Conservation (phyloP, 2,888 invertebrate species). For the Iselma pallidipennis region DNA sequence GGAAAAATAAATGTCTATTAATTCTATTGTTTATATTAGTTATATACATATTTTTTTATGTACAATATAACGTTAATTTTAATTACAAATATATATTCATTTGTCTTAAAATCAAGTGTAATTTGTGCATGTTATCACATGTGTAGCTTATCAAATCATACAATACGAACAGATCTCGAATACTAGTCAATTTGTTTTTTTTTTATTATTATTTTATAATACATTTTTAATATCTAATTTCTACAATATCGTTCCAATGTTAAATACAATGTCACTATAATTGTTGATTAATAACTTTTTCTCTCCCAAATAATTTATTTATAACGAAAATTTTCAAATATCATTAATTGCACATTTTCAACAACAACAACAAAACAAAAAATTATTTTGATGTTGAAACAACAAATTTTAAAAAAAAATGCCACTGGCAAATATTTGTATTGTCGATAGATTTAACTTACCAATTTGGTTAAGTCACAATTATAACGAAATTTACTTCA, state of each 20-base stretch:
- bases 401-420: constrained; percentile 20
- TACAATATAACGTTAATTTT: constrained; percentile 11
- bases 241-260: constrained; percentile 10
- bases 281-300: constrained; percentile 16
- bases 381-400: constrained; percentile 9
- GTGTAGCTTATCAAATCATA: constrained; percentile 1
- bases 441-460: constrained; percentile 47
- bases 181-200: constrained; percentile 16
- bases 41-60: constrained; percentile 21
- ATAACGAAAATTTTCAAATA: constrained; percentile 17
- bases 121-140: constrained; percentile 14
- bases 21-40: constrained; percentile 2
- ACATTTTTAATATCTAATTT: constrained; percentile 32
- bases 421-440: constrained; percentile 35
- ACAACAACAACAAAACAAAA: constrained; percentile 8
- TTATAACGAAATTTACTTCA: constrained; percentile 26
- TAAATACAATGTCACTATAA: constrained; percentile 37
- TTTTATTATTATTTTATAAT: too few species aligned
- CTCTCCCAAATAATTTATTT: too few species aligned
- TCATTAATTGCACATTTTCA: constrained; percentile 9
- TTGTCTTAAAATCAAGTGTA: constrained; percentile 5
- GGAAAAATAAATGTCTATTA: background rate
- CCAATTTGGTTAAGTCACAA: constrained; percentile 36
- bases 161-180: constrained; percentile 11
- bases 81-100: constrained; percentile 22